Percentiles rank a stretch among this genome's conserved stretches.
Conservation (phyloP, 2,113 vertebrate genomes). For the Gymnarchus niloticus region DNA sequence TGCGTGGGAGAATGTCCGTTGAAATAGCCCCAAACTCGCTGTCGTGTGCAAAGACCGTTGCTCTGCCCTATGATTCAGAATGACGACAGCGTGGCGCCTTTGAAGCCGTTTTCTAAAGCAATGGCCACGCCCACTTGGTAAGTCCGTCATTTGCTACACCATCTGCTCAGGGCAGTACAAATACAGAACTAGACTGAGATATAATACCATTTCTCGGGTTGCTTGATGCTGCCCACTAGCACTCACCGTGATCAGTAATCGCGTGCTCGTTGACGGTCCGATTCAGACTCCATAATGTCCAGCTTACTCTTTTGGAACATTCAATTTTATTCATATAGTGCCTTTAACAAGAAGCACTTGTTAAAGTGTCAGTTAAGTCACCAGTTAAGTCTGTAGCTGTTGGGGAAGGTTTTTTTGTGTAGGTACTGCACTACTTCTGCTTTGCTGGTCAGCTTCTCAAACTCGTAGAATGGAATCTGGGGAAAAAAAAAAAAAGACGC, state of each 20-base stretch:
- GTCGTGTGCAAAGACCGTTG: neutral
- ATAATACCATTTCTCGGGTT: too few relatives aligned
- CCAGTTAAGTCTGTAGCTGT: constrained; percentile 57
- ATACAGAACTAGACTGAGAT: neutral
- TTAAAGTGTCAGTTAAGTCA: too few relatives aligned
- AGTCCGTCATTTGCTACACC: too few relatives aligned
- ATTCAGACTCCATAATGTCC: too few relatives aligned
- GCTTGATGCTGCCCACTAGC: neutral
- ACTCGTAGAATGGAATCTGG: constrained; percentile 81
- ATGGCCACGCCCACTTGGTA: too few relatives aligned
- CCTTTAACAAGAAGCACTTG: too few relatives aligned
- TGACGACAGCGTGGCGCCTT: too few relatives aligned
- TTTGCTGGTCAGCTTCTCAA: constrained; percentile 57
- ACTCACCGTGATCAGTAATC: neutral
- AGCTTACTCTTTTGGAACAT: neutral
- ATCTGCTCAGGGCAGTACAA: too few relatives aligned
- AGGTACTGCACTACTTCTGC: constrained; percentile 71
- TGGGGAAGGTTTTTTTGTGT: constrained; percentile 79
- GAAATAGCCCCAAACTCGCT: neutral
- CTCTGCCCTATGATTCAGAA: too few relatives aligned
- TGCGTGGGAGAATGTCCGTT: neutral
- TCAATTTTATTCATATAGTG: too few relatives aligned
- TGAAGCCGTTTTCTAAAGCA: too few relatives aligned
- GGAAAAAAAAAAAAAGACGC: constrained; percentile 33
- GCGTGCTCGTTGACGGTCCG: neutral